Evolutionary conservation across 2,797 vertebrate species (phyloP), one percentile per base, ranked within the genome.

Genomic region (Premnoplex brunnescens): DNA sequence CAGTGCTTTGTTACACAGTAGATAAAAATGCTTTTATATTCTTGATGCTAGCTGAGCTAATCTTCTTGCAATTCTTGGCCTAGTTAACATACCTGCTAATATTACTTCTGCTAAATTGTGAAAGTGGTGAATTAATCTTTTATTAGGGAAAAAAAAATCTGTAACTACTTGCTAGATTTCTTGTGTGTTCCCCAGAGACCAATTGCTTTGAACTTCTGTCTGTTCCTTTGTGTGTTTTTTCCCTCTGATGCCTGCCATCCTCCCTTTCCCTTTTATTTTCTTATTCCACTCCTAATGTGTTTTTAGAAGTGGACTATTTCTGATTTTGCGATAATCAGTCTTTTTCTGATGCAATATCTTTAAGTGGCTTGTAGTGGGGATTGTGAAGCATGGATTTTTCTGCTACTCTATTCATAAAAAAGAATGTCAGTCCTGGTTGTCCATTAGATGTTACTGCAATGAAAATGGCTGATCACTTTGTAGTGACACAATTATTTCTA

Each of bases 171-270:
- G 9, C 7, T 2, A 39, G 13, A 39, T 9, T 36, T 46, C 19
- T 83, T 28, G 4, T 43, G 15, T 51, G 14, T 51, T 79, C 23
- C 13, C 52, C 5, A 2, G 48, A 80, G 22, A 73, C 24, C 12
- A 79, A 16, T 22, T 67, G 44, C n/a, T 94, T 43, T 75, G n/a
- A 72, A 44, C 9, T 44, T 73, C 37, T 5, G 4, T 37, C 24
- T 86, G 3, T 8, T 86, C 3, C 8, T 8, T 34, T 18, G 10
- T 10, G 8, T 60, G 4, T 23, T 24, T 79, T 85, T 55, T n/a
- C 2, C 13, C 12, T 43, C 9, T 12, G 0, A 9, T 27, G 27
- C 26, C 15, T 9, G 12, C 11, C 3, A 16, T 10, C 3, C 11
- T 2, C 17, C 21, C 41, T 41, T 64, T 49, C 11, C 12, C 7